A percentile compares a stretch with the other conserved stretches of the same genome.
Conservation (phyloP, 2,797 vertebrate species). For the Rhinatrema bivittatum region DNA sequence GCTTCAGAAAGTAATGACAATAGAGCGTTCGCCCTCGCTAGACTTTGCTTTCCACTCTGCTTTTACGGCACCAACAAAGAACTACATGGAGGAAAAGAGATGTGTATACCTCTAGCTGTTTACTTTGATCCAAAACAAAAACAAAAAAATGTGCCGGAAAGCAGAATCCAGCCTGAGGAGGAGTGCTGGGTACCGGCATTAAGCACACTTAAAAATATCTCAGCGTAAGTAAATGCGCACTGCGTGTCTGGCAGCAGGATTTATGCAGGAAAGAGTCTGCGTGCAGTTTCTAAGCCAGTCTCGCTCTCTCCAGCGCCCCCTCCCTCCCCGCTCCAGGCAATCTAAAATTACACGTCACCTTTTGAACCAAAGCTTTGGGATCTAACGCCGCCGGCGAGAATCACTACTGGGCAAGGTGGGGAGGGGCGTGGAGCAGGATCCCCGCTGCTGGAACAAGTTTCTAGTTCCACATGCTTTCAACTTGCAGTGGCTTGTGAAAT, state of each 20-base stretch:
- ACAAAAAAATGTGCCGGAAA: too few species aligned
- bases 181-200: too few species aligned
- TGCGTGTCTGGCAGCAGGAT: conserved; percentile 2
- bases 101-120: too few species aligned
- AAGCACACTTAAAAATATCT: conserved; percentile 23
- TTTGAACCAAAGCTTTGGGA: conserved; percentile 15
- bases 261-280: conserved; percentile 25
- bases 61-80: too few species aligned
- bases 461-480: not conserved
- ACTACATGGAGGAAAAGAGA: too few species aligned
- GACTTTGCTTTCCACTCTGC: too few species aligned
- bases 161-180: too few species aligned
- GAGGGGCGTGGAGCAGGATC: too few species aligned
- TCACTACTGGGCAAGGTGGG: not conserved
- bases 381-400: conserved; percentile 12
- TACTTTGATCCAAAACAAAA: too few species aligned
- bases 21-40: too few species aligned
- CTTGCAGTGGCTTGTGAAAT: not conserved
- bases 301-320: not conserved
- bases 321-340: not conserved
- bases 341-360: conserved; percentile 16
- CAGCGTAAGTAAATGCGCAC: conserved; percentile 23
- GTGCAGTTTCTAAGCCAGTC: too few species aligned
- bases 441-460: not conserved
- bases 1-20: too few species aligned